phyloP scores from a whole-genome alignment of 1,140 invertebrate genomes.

The Bicyclus anynana region DNA sequence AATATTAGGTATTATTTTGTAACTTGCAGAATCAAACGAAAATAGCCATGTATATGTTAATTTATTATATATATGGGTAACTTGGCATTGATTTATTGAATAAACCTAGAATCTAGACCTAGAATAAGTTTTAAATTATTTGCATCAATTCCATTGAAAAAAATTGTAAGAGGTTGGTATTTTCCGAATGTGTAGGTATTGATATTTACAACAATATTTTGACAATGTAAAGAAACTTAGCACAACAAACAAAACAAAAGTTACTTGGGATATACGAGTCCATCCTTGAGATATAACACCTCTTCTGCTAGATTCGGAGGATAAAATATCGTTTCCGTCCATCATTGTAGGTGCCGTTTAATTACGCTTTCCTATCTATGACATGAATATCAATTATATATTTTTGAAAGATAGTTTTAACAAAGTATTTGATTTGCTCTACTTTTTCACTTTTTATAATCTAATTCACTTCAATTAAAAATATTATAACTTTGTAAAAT shows the following conservation, averaged over 20 bases:
- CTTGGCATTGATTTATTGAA: no score
- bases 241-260: neutral
- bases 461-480: neutral
- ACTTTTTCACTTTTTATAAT: neutral
- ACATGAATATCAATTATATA: slow-evolving; percentile 7
- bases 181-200: no score
- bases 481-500: neutral
- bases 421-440: neutral
- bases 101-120: no score
- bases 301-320: slow-evolving; percentile 67
- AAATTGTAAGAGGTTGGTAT: no score
- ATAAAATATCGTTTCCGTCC: slow-evolving; percentile 77
- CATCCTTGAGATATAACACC: slow-evolving; percentile 78
- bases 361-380: neutral
- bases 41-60: no score
- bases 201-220: no score
- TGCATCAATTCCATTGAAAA: no score
- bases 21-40: no score
- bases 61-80: no score
- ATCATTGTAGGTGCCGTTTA: slow-evolving; percentile 61
- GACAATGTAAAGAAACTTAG: no score
- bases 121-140: no score
- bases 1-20: no score
- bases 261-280: slow-evolving; percentile 79
- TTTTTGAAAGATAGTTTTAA: neutral